Percentiles rank a stretch among this genome's conserved stretches.
phyloP scores from a whole-genome alignment of 2,113 vertebrate genomes.

The Laterallus jamaicensis region DNA sequence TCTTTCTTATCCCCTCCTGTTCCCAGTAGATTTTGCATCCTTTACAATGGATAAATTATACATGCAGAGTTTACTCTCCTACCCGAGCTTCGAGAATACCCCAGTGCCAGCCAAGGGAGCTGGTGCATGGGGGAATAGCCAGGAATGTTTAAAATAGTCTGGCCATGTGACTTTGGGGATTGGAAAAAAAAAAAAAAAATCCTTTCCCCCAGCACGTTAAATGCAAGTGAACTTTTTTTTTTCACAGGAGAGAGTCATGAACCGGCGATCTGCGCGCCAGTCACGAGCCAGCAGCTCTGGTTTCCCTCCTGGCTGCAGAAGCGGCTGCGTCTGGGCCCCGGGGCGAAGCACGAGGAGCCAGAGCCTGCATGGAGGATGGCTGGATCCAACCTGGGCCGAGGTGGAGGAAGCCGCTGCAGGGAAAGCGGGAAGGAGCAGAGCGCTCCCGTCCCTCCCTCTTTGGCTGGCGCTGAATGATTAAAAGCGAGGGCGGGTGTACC shows the following conservation, averaged over 20 bases:
- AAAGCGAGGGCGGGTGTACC: background rate
- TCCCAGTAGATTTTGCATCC: slow-evolving; percentile 68
- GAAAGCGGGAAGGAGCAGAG: background rate
- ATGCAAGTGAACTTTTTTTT: slow-evolving; percentile 23
- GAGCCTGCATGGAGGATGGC: background rate
- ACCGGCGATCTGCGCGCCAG: slow-evolving; percentile 6
- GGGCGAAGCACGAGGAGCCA: background rate
- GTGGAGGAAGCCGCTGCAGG: background rate
- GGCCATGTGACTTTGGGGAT: slow-evolving; percentile 60
- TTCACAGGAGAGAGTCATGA: background rate
- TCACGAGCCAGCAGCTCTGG: slow-evolving; percentile 25
- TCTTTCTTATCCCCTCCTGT: slow-evolving; percentile 67
- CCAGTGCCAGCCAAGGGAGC: slow-evolving; percentile 45
- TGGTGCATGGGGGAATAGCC: slow-evolving; percentile 69
- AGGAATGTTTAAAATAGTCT: slow-evolving; percentile 71
- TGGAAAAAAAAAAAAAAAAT: background rate
- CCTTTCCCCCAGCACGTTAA: background rate
- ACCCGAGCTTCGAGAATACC: slow-evolving; percentile 59
- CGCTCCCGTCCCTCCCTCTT: slow-evolving; percentile 10
- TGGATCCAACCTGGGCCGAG: slow-evolving; percentile 5
- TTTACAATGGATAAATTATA: slow-evolving; percentile 71
- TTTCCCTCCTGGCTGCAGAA: slow-evolving; percentile 41
- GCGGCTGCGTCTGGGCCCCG: background rate
- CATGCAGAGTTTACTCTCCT: slow-evolving; percentile 67
- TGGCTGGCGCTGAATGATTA: slow-evolving; percentile 58